Percentiles rank a stretch among this genome's conserved stretches.
Conservation (phyloP, 2,888 invertebrate genomes). For the Pyrgus malvae region DNA sequence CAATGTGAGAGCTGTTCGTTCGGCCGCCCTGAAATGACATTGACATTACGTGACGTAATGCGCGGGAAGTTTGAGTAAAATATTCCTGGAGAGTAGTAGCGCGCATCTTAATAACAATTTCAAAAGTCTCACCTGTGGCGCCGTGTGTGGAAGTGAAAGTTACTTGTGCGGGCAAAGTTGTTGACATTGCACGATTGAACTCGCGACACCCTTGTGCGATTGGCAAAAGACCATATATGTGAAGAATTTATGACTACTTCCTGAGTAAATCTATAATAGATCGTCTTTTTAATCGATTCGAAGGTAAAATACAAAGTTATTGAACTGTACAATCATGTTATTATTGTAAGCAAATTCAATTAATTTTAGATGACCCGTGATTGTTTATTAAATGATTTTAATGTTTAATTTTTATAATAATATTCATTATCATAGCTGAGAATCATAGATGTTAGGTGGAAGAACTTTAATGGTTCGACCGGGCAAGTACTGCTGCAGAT, state of each 20-base stretch:
- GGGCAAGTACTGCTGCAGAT: no score
- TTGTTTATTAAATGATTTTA: no score
- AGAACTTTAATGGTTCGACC: no score
- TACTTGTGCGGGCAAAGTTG: conserved; percentile 54
- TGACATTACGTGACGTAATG: conserved; percentile 53
- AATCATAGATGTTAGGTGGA: no score
- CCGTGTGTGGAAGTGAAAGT: conserved; percentile 63
- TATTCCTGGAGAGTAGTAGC: conserved; percentile 35
- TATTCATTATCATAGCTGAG: no score
- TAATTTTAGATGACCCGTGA: no score
- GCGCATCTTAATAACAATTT: conserved; percentile 20
- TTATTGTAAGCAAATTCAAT: no score
- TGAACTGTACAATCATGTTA: no score
- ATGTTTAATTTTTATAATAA: no score
- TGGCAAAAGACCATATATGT: conserved; percentile 63
- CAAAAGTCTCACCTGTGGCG: conserved; percentile 28
- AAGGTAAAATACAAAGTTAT: conserved; percentile 14
- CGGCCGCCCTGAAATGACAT: conserved; percentile 49
- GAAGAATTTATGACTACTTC: conserved; percentile 55
- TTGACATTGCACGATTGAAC: conserved; percentile 54
- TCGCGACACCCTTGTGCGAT: conserved; percentile 55
- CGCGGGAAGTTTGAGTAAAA: conserved; percentile 62
- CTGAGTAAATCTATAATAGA: conserved; percentile 28
- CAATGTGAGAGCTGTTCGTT: conserved; percentile 32
- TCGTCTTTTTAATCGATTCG: conserved; percentile 2